Evolutionary conservation across 2,113 vertebrate species (phyloP).

Genomic region (Ageneiosus marmoratus): DNA sequence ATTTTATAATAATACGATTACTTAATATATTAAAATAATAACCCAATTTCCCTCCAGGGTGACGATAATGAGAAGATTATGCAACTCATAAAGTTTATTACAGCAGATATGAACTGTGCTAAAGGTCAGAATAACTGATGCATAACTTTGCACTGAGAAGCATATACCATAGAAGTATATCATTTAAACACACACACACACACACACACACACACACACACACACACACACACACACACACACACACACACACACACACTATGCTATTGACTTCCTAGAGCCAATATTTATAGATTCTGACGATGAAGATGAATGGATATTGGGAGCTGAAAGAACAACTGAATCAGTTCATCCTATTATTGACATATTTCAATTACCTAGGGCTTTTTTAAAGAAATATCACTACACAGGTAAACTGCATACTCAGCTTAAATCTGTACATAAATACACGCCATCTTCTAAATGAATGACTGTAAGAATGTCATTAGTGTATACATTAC

Average conservation of each 20-base stretch:
- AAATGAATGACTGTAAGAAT: not conserved
- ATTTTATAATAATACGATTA: constrained; percentile 22
- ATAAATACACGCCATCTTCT: too few species aligned
- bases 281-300: constrained; percentile 36
- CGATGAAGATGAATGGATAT: constrained; percentile 40
- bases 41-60: constrained; percentile 14
- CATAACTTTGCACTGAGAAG: not conserved
- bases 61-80: constrained; percentile 30
- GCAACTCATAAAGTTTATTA: constrained; percentile 40
- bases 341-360: not conserved
- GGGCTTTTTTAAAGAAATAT: not conserved
- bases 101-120: constrained; percentile 4
- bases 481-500: not conserved
- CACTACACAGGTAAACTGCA: not conserved
- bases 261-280: not conserved
- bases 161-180: constrained; percentile 2
- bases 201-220: not conserved
- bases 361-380: not conserved
- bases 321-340: constrained; percentile 11
- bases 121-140: constrained; percentile 36
- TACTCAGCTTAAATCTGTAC: too few species aligned
- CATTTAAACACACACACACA: not conserved
- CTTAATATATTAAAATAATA: constrained; percentile 34
- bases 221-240: not conserved
- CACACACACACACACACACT: not conserved